These are phyloP conservation scores for Globodera rostochiensis DNA, from an alignment of 1,140 invertebrate genomes.

Conservation along the genomic window DNA sequence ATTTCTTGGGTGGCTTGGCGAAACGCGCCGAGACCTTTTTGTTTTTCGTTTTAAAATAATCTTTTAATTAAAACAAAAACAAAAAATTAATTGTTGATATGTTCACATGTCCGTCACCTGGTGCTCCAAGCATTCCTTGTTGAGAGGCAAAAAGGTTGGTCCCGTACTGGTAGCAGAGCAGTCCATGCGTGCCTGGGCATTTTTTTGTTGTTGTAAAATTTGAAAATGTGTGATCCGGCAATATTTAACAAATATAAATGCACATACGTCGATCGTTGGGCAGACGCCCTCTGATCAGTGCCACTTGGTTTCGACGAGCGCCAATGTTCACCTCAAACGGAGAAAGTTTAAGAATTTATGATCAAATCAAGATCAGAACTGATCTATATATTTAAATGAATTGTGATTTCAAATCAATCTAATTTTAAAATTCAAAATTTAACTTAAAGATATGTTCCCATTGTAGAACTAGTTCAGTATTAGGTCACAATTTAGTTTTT, in stretches of 20 bases:
- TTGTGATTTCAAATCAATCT: too few relatives aligned
- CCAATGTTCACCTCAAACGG: conserved; percentile 56
- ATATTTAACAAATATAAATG: too few relatives aligned
- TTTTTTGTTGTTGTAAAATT: neutral
- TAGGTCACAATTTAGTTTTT: too few relatives aligned
- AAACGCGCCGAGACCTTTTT: conserved; percentile 58
- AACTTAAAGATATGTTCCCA: too few relatives aligned
- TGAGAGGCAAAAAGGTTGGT: conserved; percentile 86
- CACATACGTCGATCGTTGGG: conserved; percentile 62
- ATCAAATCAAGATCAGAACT: too few relatives aligned
- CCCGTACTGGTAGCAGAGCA: conserved; percentile 76
- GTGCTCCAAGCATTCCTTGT: conserved; percentile 71
- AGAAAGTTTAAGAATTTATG: too few relatives aligned
- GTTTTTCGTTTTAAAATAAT: conserved; percentile 32
- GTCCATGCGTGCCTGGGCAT: neutral
- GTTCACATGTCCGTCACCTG: conserved; percentile 6
- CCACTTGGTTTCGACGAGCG: conserved; percentile 64
- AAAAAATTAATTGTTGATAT: conserved; percentile 15
- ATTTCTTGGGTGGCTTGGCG: conserved; percentile 63
- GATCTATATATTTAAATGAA: too few relatives aligned
- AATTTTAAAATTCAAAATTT: too few relatives aligned
- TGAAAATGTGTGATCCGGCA: too few relatives aligned
- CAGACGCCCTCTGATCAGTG: conserved; percentile 62
- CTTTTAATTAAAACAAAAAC: conserved; percentile 64
- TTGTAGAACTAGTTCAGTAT: too few relatives aligned